phyloP scores from a whole-genome alignment of 23 tunicate genomes.

The Halocynthia aurantium region DNA sequence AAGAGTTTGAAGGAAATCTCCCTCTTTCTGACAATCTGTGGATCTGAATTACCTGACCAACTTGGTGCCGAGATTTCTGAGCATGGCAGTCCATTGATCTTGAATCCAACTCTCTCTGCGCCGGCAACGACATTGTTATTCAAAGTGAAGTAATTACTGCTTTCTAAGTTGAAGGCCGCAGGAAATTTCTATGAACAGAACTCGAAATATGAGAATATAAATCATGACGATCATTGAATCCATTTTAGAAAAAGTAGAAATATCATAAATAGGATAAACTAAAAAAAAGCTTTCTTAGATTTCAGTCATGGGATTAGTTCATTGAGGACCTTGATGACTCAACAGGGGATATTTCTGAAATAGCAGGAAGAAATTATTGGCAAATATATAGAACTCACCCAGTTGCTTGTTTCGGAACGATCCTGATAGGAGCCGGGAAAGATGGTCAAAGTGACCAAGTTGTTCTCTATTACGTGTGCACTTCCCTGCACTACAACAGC shows the following conservation, averaged over 20 bases:
- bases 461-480: slow-evolving; percentile 18
- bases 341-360: too few relatives aligned
- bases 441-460: slow-evolving; percentile 46
- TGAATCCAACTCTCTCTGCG: slow-evolving; percentile 8
- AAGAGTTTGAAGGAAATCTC: background rate
- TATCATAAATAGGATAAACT: too few relatives aligned
- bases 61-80: background rate
- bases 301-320: too few relatives aligned
- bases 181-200: background rate
- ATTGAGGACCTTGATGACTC: too few relatives aligned
- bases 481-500: slow-evolving; percentile 64
- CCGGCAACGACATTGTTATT: slow-evolving; percentile 13
- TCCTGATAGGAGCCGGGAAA: slow-evolving; percentile 52
- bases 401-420: slow-evolving; percentile 44
- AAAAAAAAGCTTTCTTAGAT: too few relatives aligned
- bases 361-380: too few relatives aligned
- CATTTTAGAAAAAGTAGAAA: too few relatives aligned
- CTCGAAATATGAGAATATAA: background rate
- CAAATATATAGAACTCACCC: slow-evolving; percentile 24
- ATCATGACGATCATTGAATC: background rate
- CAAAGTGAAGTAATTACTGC: background rate
- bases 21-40: background rate
- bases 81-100: slow-evolving; percentile 17
- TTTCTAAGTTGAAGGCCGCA: slow-evolving; percentile 14
- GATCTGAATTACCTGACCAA: slow-evolving; percentile 14